Evolutionary conservation across 2,797 vertebrate species (phyloP).

Genomic region (Sparidentex hasta): DNA sequence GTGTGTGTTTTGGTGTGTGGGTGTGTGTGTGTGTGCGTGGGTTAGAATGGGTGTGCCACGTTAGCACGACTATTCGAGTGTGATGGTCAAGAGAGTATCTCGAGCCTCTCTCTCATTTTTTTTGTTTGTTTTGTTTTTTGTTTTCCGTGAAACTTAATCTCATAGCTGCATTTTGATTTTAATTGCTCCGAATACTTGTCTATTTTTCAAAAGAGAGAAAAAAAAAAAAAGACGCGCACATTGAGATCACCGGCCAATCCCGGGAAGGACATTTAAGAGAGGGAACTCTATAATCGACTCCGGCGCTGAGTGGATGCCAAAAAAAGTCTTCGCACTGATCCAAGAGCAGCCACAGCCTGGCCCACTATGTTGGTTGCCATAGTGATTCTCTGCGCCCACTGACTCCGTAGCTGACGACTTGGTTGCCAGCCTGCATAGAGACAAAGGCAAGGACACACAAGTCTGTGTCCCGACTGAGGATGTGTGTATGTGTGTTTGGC

Average conservation of each 20-base stretch:
- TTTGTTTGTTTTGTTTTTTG: slow-evolving; percentile 3
- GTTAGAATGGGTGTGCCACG: slow-evolving; percentile 46
- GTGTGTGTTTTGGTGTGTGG: slow-evolving; percentile 28
- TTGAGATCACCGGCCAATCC: slow-evolving; percentile 61
- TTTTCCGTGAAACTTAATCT: slow-evolving; percentile 69
- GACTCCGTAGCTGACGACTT: slow-evolving; percentile 77
- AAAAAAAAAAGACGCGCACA: slow-evolving; percentile 52
- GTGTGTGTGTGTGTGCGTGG: slow-evolving; percentile 29
- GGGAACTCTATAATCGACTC: slow-evolving; percentile 72
- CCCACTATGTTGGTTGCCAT: slow-evolving; percentile 79
- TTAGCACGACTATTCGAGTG: slow-evolving; percentile 43
- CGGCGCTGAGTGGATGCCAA: slow-evolving; percentile 70
- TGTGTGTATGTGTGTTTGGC: slow-evolving; percentile 72
- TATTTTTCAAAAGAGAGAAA: slow-evolving; percentile 72
- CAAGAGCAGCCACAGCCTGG: slow-evolving; percentile 79
- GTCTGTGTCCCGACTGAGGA: slow-evolving; percentile 77
- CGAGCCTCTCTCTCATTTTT: slow-evolving; percentile 46
- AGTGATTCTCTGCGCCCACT: slow-evolving; percentile 76
- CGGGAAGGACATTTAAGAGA: slow-evolving; percentile 72
- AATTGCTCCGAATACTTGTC: slow-evolving; percentile 65
- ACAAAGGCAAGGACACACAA: slow-evolving; percentile 85
- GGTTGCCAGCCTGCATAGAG: slow-evolving; percentile 80
- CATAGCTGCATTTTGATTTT: slow-evolving; percentile 69
- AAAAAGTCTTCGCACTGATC: slow-evolving; percentile 77
- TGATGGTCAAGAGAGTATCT: slow-evolving; percentile 46